Percentiles rank a stretch among this genome's conserved stretches.
Evolutionary conservation across 2,797 vertebrate genomes (phyloP).

Genomic region (Tinamus major): DNA sequence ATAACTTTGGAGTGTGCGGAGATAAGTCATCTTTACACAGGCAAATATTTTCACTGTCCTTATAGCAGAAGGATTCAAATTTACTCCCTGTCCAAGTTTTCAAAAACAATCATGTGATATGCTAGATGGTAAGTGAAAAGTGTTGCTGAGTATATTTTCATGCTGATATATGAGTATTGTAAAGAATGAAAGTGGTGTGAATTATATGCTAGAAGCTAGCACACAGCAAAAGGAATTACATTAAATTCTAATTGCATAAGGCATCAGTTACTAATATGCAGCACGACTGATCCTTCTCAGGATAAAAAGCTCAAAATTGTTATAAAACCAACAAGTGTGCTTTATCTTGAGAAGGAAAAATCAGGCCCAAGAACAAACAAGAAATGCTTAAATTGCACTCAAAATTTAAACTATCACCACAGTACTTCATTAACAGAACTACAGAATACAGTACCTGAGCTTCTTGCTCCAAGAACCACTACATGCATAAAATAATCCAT

Average conservation of each 20-base stretch:
- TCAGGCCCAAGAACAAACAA: neutral
- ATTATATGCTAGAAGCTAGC: neutral
- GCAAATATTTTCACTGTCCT: neutral
- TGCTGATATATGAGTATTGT: neutral
- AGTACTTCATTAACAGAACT: neutral
- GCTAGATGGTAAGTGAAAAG: neutral
- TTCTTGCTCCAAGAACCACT: neutral
- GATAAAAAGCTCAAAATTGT: neutral
- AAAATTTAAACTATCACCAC: neutral
- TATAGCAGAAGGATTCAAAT: neutral
- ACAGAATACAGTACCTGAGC: neutral
- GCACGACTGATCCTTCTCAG: neutral
- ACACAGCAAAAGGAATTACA: neutral
- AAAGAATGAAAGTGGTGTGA: neutral
- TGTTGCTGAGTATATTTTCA: neutral
- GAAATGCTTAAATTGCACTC: neutral
- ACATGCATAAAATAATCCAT: neutral
- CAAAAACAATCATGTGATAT: neutral
- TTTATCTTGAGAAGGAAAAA: conserved; percentile 21
- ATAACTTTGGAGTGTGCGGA: neutral
- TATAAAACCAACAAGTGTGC: neutral
- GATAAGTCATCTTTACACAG: neutral
- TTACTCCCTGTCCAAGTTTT: neutral
- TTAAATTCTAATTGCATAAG: conserved; percentile 16
- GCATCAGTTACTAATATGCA: neutral